Base-by-base conservation (phyloP, 2,888 invertebrate species). In the Archaeoteleia sp. region DNA sequence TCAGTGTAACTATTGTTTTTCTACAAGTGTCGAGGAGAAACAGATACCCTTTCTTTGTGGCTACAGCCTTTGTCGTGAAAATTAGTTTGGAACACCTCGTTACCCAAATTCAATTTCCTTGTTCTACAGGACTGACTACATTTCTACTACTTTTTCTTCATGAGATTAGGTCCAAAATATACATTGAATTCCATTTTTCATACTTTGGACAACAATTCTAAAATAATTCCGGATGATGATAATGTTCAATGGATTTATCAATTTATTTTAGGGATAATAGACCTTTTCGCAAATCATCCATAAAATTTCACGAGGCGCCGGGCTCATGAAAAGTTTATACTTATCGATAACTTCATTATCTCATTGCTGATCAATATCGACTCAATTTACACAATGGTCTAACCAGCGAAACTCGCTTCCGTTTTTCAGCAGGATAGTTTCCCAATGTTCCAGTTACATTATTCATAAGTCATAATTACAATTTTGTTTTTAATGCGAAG, bases 1-100 rank as follows among this genome's bases (percentile, higher is more conserved):
- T 30, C 54, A 34, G 9, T 45, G 58, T 46, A 57, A 14, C 5
- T 23, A 49, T 62, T 48, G 53, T 62, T 54, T 55, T 55, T 62
- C 27, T 34, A 46, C 17, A 30, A 62, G 46, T 62, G 20, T 23
- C 40, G 32, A 30, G 6, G 0, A 15, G 23, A 45, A 15, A 13
- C 37, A 30, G 25, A 45, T 49, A 12, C 37, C 14, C 6, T 42
- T 61, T 55, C 51, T 53, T 45, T 37, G 30, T 45, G 23, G 14
- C 30, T 23, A 12, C 12, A 29, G 20, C 17, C 23, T 8, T 25
- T 7, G 13, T 12, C 14, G 9, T 0, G 13, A 2, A 43, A 9
- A 14, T 27, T 14, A 30, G 27, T 43, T 29, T 9, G n/a, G 17
- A 14, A 8, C 17, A 17, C 8, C 5, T 4, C 20, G 20, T 20